phyloP scores from a whole-genome alignment of 2,888 invertebrate species.

The Hetaerina titia region DNA sequence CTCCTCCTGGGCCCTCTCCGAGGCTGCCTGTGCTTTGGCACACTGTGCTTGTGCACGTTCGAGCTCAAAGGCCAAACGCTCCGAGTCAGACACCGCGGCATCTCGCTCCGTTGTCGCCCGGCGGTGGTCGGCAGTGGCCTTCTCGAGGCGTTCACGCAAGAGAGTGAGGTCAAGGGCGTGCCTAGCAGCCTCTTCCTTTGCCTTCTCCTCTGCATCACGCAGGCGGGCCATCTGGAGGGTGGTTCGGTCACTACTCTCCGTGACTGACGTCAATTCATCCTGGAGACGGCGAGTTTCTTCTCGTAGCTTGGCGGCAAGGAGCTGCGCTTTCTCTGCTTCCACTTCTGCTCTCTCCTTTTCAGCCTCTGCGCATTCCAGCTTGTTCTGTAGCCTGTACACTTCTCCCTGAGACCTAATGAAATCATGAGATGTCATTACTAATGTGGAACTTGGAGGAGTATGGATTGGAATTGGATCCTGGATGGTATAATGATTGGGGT shows the following conservation, averaged over 20 bases:
- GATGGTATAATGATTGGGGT: neutral
- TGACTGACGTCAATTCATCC: constrained; percentile 90
- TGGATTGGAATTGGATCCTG: constrained; percentile 21
- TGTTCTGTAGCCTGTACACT: constrained; percentile 91
- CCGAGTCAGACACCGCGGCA: constrained; percentile 90
- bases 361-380: constrained; percentile 91
- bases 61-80: constrained; percentile 90
- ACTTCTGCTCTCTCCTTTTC: constrained; percentile 92
- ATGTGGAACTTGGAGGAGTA: constrained; percentile 52
- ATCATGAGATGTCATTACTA: constrained; percentile 70
- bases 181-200: constrained; percentile 90
- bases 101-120: constrained; percentile 91
- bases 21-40: constrained; percentile 89
- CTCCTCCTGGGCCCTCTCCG: constrained; percentile 95
- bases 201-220: constrained; percentile 94
- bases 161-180: constrained; percentile 90
- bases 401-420: constrained; percentile 90
- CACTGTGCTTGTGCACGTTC: constrained; percentile 92
- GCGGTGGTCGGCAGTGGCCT: constrained; percentile 90
- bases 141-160: constrained; percentile 92
- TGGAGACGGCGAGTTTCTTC: constrained; percentile 92
- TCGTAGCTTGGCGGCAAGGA: constrained; percentile 88
- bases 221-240: constrained; percentile 90
- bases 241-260: constrained; percentile 93
- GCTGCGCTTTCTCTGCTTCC: constrained; percentile 91